Percentiles rank a stretch among this genome's conserved stretches.
Evolutionary conservation across 2,113 vertebrate genomes (phyloP).

Genomic region (Rissa tridactyla): DNA sequence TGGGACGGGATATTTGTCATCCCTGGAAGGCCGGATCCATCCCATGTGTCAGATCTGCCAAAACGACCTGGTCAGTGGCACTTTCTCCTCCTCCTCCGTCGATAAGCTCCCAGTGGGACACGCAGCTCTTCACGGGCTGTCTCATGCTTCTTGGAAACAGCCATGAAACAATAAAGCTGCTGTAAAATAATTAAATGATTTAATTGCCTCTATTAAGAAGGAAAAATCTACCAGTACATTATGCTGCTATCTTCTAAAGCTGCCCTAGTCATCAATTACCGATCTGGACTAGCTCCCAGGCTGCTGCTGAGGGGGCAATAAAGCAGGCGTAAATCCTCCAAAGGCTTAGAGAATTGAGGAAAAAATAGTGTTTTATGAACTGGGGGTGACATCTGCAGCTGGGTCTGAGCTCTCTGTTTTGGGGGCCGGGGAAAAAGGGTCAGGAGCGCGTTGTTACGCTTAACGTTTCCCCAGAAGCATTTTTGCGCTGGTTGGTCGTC

Average conservation of each 20-base stretch:
- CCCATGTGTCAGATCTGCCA: background rate
- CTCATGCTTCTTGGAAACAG: background rate
- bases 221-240: background rate
- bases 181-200: conserved; percentile 20
- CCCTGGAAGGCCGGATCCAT: background rate
- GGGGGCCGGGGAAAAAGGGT: background rate
- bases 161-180: background rate
- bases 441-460: background rate
- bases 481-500: background rate
- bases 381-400: background rate
- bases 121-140: background rate
- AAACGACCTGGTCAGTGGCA: background rate
- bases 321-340: background rate
- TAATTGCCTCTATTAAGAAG: conserved; percentile 19
- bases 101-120: background rate
- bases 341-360: background rate
- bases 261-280: background rate
- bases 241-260: background rate
- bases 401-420: background rate
- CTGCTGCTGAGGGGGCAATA: background rate
- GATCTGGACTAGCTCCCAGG: background rate
- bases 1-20: background rate
- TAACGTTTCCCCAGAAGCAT: background rate
- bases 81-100: background rate
- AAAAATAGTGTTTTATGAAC: background rate